Conservation (phyloP, 2,888 invertebrate species). For the Lasioglossum calceatum region DNA sequence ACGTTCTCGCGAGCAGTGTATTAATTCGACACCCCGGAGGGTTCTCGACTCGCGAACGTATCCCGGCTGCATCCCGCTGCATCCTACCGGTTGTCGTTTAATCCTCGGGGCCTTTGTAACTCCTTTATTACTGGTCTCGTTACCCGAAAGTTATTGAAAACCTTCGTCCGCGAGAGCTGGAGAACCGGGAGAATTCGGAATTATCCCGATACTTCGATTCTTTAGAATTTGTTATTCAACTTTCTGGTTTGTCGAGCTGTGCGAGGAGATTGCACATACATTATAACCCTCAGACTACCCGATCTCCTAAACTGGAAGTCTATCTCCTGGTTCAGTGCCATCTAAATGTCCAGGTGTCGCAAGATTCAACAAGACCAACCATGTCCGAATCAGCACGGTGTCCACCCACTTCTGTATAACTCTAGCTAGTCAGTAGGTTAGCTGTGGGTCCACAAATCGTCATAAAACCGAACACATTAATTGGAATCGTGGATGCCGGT, state of each 20-base stretch:
- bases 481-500: background rate
- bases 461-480: background rate
- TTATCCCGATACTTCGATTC: background rate
- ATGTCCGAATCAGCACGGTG: background rate
- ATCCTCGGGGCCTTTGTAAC: background rate
- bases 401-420: background rate
- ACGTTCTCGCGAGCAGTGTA: slow-evolving; percentile 9
- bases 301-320: background rate
- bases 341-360: background rate
- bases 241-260: background rate
- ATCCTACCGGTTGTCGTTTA: background rate
- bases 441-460: background rate
- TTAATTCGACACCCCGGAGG: slow-evolving; percentile 8
- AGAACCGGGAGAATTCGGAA: background rate
- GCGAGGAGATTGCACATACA: too few relatives aligned
- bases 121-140: slow-evolving; percentile 5
- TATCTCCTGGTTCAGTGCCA: background rate
- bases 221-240: background rate
- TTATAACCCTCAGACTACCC: too few relatives aligned
- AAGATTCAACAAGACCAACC: background rate
- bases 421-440: background rate
- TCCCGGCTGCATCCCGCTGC: background rate
- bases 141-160: background rate
- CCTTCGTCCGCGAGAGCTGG: background rate
- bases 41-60: background rate